Conservation (phyloP, 2,888 invertebrate species). For the Cynaeus angustus region DNA sequence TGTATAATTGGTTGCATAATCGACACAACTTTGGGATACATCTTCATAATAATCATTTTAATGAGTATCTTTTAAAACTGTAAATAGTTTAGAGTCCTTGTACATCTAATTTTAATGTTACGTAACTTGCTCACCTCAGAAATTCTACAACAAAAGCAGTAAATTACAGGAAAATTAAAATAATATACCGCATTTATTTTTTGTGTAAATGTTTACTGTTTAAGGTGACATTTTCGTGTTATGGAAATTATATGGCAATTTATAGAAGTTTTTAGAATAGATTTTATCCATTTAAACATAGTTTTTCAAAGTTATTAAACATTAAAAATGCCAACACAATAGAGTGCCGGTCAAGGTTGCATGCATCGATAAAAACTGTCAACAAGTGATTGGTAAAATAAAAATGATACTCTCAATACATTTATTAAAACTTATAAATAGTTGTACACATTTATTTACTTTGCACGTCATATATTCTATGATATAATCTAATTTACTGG, state of each 20-base stretch:
- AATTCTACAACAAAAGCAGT: too few relatives aligned
- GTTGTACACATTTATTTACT: conserved; percentile 52
- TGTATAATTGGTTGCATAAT: too few relatives aligned
- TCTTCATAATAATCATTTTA: too few relatives aligned
- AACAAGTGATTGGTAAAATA: conserved; percentile 3
- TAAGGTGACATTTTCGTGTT: too few relatives aligned
- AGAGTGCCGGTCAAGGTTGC: conserved; percentile 23
- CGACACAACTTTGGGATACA: too few relatives aligned
- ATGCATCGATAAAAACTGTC: neutral
- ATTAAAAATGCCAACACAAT: neutral
- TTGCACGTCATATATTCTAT: conserved; percentile 51
- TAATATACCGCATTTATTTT: too few relatives aligned
- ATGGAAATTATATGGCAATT: neutral
- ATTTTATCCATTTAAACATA: conserved; percentile 11
- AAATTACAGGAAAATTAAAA: too few relatives aligned
- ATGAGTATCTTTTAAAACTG: too few relatives aligned
- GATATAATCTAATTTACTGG: conserved; percentile 54
- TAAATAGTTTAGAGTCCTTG: too few relatives aligned
- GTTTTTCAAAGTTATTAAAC: neutral
- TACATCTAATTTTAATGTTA: too few relatives aligned
- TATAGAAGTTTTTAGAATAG: neutral
- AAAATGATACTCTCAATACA: conserved; percentile 49
- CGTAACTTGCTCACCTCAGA: too few relatives aligned
- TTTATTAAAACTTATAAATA: conserved; percentile 63
- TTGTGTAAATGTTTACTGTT: too few relatives aligned